Percentiles rank a stretch among this genome's conserved stretches.
phyloP scores from a whole-genome alignment of 2,797 vertebrate species.

The Aplochiton taeniatus region DNA sequence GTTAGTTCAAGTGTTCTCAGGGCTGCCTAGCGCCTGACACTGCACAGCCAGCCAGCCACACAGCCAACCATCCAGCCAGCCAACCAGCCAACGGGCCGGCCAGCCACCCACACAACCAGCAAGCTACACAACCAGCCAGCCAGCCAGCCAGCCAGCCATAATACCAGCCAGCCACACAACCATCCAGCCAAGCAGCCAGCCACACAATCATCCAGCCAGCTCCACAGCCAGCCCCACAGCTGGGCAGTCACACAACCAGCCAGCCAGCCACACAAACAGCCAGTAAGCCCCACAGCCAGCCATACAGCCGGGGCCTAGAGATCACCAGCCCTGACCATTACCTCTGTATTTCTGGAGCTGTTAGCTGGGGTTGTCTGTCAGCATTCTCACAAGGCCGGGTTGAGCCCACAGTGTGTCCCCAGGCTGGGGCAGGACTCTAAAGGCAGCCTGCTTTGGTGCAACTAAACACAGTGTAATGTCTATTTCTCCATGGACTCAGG shows the following conservation, averaged over 20 bases:
- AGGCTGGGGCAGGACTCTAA: too few relatives aligned
- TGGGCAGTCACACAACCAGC: neutral
- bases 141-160: too few relatives aligned
- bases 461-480: too few relatives aligned
- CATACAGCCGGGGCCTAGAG: slow-evolving; percentile 25
- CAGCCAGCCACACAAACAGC: slow-evolving; percentile 16
- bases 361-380: neutral
- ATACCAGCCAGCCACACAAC: too few relatives aligned
- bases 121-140: too few relatives aligned
- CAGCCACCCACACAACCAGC: too few relatives aligned
- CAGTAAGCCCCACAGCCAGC: neutral
- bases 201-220: too few relatives aligned
- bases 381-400: neutral
- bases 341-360: neutral
- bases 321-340: slow-evolving; percentile 13
- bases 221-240: too few relatives aligned
- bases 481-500: neutral
- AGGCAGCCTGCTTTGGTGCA: too few relatives aligned
- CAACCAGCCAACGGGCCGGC: too few relatives aligned
- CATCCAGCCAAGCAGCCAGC: too few relatives aligned
- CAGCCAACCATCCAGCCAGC: too few relatives aligned
- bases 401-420: neutral
- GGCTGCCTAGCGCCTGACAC: slow-evolving; percentile 31
- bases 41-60: neutral
- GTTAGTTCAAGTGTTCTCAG: slow-evolving; percentile 78